These are phyloP conservation scores for Euphonia xanthogaster DNA, from an alignment of 2,797 vertebrate species.

Conservation along the genomic window DNA sequence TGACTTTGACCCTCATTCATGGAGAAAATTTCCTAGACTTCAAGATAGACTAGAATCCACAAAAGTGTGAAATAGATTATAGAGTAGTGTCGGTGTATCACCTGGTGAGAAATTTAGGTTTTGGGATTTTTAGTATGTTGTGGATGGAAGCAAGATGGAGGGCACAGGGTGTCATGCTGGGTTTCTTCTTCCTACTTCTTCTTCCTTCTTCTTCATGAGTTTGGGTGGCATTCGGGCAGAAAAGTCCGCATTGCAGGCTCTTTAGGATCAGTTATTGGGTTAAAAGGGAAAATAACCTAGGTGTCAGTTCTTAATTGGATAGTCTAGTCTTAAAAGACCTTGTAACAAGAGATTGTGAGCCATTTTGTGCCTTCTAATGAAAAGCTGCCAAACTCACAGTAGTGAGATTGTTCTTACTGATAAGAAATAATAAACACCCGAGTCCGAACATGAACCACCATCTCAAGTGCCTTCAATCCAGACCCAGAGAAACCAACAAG, in stretches of 20 bases:
- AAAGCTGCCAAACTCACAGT: rapidly evolving
- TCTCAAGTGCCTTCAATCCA: not conserved
- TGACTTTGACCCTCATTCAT: not conserved
- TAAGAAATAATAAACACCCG: not conserved
- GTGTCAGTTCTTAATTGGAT: too few relatives aligned
- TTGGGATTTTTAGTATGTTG: not conserved
- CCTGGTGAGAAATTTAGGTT: not conserved
- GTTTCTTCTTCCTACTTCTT: too few relatives aligned
- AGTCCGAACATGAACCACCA: not conserved
- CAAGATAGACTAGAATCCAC: not conserved
- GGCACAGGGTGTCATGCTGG: too few relatives aligned
- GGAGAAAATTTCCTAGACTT: not conserved
- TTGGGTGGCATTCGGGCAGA: too few relatives aligned
- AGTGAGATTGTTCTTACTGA: not conserved
- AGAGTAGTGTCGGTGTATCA: not conserved
- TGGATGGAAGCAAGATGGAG: too few relatives aligned
- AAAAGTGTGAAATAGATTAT: not conserved
- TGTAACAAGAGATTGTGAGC: too few relatives aligned
- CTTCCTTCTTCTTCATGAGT: too few relatives aligned
- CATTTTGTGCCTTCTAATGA: not conserved
- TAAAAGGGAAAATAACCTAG: too few relatives aligned
- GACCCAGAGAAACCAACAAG: not conserved
- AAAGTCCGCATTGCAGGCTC: rapidly evolving
- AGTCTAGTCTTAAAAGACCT: too few relatives aligned
- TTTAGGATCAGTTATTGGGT: too few relatives aligned